Base-by-base conservation (phyloP, 1,140 invertebrate genomes). In the Steinernema khuongi region DNA sequence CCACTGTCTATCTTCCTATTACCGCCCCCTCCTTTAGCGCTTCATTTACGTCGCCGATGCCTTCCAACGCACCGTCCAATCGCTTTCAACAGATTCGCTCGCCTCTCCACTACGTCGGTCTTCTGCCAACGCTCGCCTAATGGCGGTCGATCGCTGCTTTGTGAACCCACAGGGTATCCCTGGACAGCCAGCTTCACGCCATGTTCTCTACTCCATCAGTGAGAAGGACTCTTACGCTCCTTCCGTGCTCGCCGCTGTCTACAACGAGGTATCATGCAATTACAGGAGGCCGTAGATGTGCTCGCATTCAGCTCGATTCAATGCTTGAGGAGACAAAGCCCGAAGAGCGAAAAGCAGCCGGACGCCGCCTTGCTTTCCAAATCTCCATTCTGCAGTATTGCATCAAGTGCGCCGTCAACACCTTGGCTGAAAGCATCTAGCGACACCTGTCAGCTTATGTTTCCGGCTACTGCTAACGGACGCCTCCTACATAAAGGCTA, bases 111-210 rank as follows among this genome's bases (percentile, higher is more conserved):
- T n/a, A n/a, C n/a, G n/a, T n/a, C n/a, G n/a, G n/a, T n/a, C 4
- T 32, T 31, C 74, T 22, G 41, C 67, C 1, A 81, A 81, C 74
- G 18, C 32, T 7, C 79, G 81, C 19, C 31, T 81, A 1, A 68
- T 71, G 43, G 79, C 72, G 19, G 72, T 83, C 19, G 81, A 83
- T 18, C 77, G 80, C 67, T 83, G 82, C 44, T 83, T 85, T 70
- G 69, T 83, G 18, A 80, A 81, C 31, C 83, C 83, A 1, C 71
- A 66, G 14, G 60, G 72, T 11, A 31, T 66, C 4, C 67, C 50
- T 18, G 71, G 71, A 29, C 43, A 72, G n/a, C 70, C 77, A 14
- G n/a, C 36, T 31, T 76, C 73, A 0, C 76, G 82, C 1, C 80
- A 83, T 70, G 75, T 83, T 17, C 77, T 83, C 4, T 83, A 75